Conservation (phyloP, 2,797 vertebrate genomes). For the Chelmon rostratus region DNA sequence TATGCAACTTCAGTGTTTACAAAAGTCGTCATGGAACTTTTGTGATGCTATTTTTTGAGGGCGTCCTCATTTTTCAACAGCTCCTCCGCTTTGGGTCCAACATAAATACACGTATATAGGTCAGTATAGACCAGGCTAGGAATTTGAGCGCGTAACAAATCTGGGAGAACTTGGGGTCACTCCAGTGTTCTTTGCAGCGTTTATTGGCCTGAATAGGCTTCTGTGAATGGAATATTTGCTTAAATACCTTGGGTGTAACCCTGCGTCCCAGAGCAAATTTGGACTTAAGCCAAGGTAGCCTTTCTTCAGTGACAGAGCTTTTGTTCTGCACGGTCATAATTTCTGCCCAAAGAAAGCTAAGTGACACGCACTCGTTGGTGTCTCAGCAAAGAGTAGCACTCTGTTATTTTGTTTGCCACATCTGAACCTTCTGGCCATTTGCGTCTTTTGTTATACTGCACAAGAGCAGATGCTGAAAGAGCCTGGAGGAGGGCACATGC, state of each 20-base stretch:
- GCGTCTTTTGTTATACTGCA: not conserved
- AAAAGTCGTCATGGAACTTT: constrained; percentile 28
- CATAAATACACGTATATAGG: constrained; percentile 69
- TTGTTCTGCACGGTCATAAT: constrained; percentile 52
- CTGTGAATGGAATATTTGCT: constrained; percentile 78
- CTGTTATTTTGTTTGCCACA: constrained; percentile 25
- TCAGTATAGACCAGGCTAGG: constrained; percentile 65
- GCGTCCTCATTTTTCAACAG: constrained; percentile 49
- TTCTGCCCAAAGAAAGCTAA: constrained; percentile 32
- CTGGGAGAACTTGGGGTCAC: constrained; percentile 62
- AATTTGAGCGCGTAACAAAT: constrained; percentile 70
- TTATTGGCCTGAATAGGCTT: constrained; percentile 67
- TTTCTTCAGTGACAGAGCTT: constrained; percentile 53
- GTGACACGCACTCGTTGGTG: constrained; percentile 23
- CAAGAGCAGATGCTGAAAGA: not conserved
- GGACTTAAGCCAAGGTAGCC: constrained; percentile 44
- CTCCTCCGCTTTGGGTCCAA: constrained; percentile 46
- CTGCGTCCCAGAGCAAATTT: constrained; percentile 63
- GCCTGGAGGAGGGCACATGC: not conserved
- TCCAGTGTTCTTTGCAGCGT: constrained; percentile 48
- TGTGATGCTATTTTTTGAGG: constrained; percentile 43
- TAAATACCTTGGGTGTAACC: constrained; percentile 62
- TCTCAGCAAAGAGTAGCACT: constrained; percentile 16
- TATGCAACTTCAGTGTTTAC: constrained; percentile 27
- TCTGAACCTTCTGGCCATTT: constrained; percentile 1